Base-by-base conservation (phyloP, 2,797 vertebrate genomes). In the Onychomys torridus region DNA sequence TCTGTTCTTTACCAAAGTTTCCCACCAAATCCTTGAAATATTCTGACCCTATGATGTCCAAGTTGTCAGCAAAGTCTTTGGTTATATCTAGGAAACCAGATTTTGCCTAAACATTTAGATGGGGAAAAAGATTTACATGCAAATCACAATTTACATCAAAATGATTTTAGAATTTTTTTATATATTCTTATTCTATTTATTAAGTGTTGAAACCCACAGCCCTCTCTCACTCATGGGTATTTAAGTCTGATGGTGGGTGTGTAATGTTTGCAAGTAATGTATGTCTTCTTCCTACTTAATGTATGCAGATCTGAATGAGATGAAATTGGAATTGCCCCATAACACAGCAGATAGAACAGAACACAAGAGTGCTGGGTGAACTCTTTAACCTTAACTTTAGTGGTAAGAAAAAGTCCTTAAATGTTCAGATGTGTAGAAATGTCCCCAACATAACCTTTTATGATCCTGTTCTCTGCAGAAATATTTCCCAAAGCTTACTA, bases 401-500 rank as follows among this genome's bases (percentile, higher is more conserved):
- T 92, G 87, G 65, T 96, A 82, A 85, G 91, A 59, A 97, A 97
- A 98, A 88, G 82, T 16, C 93, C 89, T 97, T 97, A 69, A 16
- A 95, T 46, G 93, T 96, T 97, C 49, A 94, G 85, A 97, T 37
- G 23, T 96, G 92, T 93, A 92, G 82, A 96, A 63, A 94, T 34
- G 5, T 46, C 91, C 86, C 59, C 93, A 98, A 97, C 71, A 97
- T 97, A 55, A 73, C 79, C 97, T 86, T 95, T 97, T 89, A 97
- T 98, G 96, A 49, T 76, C 75, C 25, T 88, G 34, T 59, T 96
- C 96, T 96, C 89, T 94, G 90, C 52, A 87, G 84, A 96, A 96
- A 97, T 98, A 97, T 95, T 97, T 97, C 97, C 91, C 93, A 95
- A 93, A 96, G n/a, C 95, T 98, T 97, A 95, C 93, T 65, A 97